Base-by-base conservation (phyloP, 1,140 invertebrate genomes). In the Zaprionus capensis region DNA sequence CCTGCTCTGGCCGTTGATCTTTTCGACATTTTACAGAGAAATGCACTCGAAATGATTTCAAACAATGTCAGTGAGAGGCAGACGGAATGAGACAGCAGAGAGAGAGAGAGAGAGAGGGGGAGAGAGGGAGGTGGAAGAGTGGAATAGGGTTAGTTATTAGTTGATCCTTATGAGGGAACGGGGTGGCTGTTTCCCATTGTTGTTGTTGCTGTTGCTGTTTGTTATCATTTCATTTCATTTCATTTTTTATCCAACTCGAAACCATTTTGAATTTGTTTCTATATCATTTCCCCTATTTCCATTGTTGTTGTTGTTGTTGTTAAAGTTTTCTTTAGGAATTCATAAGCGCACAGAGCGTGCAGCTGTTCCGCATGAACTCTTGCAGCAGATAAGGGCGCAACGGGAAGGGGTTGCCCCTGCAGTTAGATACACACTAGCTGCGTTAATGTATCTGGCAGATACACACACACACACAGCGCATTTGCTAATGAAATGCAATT, bases 221-320 rank as follows among this genome's bases (percentile, higher is more conserved):
- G 74, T 72, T 76, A 79, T 81, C 81, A 81, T 77, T 88, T 88
- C 71, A 77, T 70, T 81, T 9, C 73, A 81, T 80, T 86, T 86
- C 69, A 77, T 70, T 81, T 88, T 74, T 90, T 79, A 69, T 65
- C 61, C 31, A 46, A 61, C 34, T 62, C 53, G 76, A 58, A 71
- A 66, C 85, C 86, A 88, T 90, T 88, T 88, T 90, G 86, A 81
- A 85, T 80, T 71, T 77, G 67, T 71, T 84, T 62, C 68, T 51
- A 68, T 9, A 34, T 17, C 44, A 17, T 22, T 53, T 36, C 57
- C 12, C 28, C 28, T 31, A 24, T 55, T 31, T 14, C 31, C 15
- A 20, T 57, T 71, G 34, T 49, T 72, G 34, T 63, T 70, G 58
- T 44, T 71, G 22, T 55, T 34, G 28, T 5, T 44, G 51, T 11